Evolutionary conservation across 2,797 vertebrate species (phyloP).

Genomic region (Acanthurus leucopareius): DNA sequence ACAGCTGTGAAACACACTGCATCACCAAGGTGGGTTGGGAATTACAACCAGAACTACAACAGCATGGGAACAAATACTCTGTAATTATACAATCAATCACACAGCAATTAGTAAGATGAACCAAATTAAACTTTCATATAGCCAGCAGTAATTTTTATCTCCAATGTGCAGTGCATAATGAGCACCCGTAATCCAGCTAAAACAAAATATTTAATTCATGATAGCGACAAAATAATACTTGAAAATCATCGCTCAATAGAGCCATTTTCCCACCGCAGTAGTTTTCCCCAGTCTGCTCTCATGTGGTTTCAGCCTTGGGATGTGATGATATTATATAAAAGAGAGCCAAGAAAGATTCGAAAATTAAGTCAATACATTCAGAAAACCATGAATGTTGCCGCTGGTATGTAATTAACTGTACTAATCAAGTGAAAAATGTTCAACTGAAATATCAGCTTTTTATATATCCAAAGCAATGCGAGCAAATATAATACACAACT

Average conservation of each 20-base stretch:
- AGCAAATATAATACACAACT: background rate
- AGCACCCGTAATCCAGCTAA: constrained; percentile 60
- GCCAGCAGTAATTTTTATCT: constrained; percentile 73
- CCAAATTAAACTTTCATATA: constrained; percentile 78
- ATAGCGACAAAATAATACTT: constrained; percentile 68
- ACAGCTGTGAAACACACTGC: constrained; percentile 34
- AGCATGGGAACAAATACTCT: constrained; percentile 67
- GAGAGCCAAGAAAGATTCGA: constrained; percentile 1
- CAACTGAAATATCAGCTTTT: constrained; percentile 7
- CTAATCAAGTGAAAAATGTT: constrained; percentile 25
- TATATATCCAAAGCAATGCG: background rate
- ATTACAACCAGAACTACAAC: constrained; percentile 47
- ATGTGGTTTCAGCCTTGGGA: constrained; percentile 38
- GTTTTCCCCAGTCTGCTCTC: constrained; percentile 29
- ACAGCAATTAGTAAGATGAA: constrained; percentile 72
- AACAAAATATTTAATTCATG: constrained; percentile 80
- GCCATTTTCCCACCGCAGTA: constrained; percentile 11
- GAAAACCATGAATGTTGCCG: constrained; percentile 16
- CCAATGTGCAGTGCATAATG: constrained; percentile 62
- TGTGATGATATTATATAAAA: constrained; percentile 38
- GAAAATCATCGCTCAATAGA: constrained; percentile 61
- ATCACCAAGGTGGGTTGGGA: constrained; percentile 17
- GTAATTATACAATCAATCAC: constrained; percentile 78
- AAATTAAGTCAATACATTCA: constrained; percentile 21
- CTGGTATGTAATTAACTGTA: constrained; percentile 29